Percentiles rank a stretch among this genome's conserved stretches.
phyloP scores from a whole-genome alignment of 2,797 vertebrate genomes.

The Columba guinea region DNA sequence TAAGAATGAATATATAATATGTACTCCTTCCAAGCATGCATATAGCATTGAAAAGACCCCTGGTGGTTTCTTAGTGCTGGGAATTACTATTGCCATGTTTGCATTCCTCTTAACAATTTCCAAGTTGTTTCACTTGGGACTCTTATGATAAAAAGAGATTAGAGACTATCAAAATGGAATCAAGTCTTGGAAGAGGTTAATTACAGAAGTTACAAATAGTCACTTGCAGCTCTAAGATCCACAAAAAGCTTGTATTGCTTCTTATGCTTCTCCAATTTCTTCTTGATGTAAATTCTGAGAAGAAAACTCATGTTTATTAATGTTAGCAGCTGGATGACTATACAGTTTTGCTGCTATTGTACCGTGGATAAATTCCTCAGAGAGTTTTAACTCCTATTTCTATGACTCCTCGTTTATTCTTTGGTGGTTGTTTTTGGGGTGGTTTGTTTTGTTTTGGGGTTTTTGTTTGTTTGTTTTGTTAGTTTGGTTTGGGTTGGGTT shows the following conservation, averaged over 20 bases:
- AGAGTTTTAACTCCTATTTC: conserved; percentile 65
- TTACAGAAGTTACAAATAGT: background rate
- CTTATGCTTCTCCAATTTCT: conserved; percentile 77
- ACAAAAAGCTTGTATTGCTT: conserved; percentile 78
- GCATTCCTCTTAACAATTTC: background rate
- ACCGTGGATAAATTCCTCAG: conserved; percentile 69
- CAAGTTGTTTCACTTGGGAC: background rate
- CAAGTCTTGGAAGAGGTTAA: background rate
- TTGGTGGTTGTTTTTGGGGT: background rate
- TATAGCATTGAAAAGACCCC: background rate
- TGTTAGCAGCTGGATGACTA: conserved; percentile 58
- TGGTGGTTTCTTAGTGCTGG: background rate
- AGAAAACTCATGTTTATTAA: conserved; percentile 48
- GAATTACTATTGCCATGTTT: background rate
- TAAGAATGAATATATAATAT: background rate
- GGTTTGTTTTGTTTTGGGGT: too few species aligned
- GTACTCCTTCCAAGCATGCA: background rate
- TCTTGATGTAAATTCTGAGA: conserved; percentile 74
- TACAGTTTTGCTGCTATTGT: background rate
- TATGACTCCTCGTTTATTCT: background rate
- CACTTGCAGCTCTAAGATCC: conserved; percentile 83
- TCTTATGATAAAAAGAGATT: background rate
- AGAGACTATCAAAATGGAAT: background rate
- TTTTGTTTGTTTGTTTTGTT: background rate
- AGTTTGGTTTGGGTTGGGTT: background rate